phyloP scores from a whole-genome alignment of 2,888 invertebrate genomes.

The Microctonus aethiopoides region DNA sequence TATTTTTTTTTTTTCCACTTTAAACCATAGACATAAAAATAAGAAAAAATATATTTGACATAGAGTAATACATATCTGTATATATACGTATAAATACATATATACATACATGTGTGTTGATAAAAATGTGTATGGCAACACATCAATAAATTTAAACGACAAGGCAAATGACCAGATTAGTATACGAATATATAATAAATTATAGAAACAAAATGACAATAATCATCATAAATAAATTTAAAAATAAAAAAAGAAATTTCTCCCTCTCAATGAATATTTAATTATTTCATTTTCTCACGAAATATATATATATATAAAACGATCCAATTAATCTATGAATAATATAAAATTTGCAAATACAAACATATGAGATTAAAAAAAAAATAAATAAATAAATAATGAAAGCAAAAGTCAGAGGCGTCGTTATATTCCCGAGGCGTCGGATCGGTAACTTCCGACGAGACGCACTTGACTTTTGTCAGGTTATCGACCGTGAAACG shows the following conservation, averaged over 20 bases:
- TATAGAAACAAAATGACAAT: neutral
- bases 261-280: neutral
- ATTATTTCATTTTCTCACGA: no score
- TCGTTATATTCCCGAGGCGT: constrained; percentile 34
- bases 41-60: neutral
- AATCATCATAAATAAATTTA: neutral
- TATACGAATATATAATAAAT: no score
- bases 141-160: neutral
- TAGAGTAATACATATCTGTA: neutral
- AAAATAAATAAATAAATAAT: neutral
- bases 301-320: no score
- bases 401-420: neutral
- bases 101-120: neutral
- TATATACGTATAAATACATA: neutral
- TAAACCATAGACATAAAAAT: constrained; percentile 3
- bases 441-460: constrained; percentile 47
- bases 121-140: no score
- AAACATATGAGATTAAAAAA: neutral
- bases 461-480: constrained; percentile 47
- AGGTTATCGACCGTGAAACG: constrained; percentile 50
- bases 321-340: neutral
- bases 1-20: constrained; percentile 45
- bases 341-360: neutral
- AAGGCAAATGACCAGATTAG: neutral
- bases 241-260: neutral